Conservation (phyloP, 2,888 invertebrate genomes). For the Altica lythri region DNA sequence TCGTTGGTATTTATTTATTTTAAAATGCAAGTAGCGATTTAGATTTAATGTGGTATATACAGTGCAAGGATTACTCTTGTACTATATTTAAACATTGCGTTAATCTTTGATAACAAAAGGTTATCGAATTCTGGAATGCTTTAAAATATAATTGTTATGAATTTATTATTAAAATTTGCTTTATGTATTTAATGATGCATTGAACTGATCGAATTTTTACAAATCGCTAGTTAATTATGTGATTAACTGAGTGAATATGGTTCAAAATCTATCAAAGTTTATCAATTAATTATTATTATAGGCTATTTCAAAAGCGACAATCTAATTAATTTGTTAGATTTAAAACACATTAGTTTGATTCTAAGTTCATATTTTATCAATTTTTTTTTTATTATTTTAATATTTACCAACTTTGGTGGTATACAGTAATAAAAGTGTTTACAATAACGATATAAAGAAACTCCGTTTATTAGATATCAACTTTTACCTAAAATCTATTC, state of each 20-base stretch:
- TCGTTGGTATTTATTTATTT: slow-evolving; percentile 38
- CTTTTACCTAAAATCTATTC: too few relatives aligned
- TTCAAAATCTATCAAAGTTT: not conserved
- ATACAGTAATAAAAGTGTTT: too few relatives aligned
- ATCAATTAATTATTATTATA: not conserved
- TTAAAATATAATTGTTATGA: slow-evolving; percentile 7
- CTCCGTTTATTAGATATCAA: too few relatives aligned
- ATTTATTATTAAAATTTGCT: not conserved
- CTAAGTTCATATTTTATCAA: too few relatives aligned
- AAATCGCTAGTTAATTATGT: not conserved
- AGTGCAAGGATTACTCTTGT: too few relatives aligned
- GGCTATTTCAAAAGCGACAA: too few relatives aligned
- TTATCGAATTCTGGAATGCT: slow-evolving; percentile 5
- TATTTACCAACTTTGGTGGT: too few relatives aligned
- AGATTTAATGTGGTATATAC: slow-evolving; percentile 7
- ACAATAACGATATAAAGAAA: too few relatives aligned
- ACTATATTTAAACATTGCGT: slow-evolving; percentile 2
- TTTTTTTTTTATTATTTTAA: too few relatives aligned
- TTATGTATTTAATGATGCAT: not conserved
- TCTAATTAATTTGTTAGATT: too few relatives aligned
- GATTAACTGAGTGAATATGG: not conserved
- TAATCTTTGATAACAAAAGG: slow-evolving; percentile 8
- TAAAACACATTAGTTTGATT: too few relatives aligned
- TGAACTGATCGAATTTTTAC: not conserved
- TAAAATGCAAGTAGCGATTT: slow-evolving; percentile 15